Conservation (phyloP, 2,113 vertebrate genomes). For the Oxyura jamaicensis region DNA sequence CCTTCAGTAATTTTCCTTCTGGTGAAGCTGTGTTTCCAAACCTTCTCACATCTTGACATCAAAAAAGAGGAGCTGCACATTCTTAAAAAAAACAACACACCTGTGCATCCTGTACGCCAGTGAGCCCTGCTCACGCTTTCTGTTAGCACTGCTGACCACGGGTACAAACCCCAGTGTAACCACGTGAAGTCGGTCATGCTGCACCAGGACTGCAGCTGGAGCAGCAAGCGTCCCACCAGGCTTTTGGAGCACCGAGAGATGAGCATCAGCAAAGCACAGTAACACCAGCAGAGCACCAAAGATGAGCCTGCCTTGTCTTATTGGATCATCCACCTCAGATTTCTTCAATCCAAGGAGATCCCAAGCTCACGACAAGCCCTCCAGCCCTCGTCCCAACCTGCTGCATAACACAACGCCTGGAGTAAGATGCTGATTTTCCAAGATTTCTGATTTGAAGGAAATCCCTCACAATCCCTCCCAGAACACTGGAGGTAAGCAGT, state of each 20-base stretch:
- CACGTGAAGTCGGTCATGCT: fast-evolving
- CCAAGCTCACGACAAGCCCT: neutral
- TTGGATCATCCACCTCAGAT: neutral
- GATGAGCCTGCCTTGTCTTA: neutral
- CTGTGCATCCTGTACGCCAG: fast-evolving
- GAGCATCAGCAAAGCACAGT: neutral
- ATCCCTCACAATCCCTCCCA: conserved; percentile 41
- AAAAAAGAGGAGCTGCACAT: neutral
- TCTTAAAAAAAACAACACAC: fast-evolving
- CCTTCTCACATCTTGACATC: neutral
- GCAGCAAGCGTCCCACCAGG: neutral
- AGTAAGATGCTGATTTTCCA: neutral
- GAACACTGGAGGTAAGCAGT: conserved; percentile 33
- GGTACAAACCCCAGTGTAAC: neutral
- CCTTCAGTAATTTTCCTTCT: neutral
- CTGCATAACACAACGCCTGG: neutral
- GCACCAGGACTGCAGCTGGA: neutral
- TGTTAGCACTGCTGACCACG: neutral
- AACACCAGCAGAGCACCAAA: neutral
- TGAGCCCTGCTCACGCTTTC: neutral
- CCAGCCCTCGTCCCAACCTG: neutral
- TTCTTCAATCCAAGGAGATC: neutral
- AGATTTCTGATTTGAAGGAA: conserved; percentile 46
- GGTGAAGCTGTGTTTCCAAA: neutral
- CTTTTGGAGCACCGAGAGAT: neutral